Conservation (phyloP, 2,888 invertebrate genomes). For the Lasioglossum figueresi region DNA sequence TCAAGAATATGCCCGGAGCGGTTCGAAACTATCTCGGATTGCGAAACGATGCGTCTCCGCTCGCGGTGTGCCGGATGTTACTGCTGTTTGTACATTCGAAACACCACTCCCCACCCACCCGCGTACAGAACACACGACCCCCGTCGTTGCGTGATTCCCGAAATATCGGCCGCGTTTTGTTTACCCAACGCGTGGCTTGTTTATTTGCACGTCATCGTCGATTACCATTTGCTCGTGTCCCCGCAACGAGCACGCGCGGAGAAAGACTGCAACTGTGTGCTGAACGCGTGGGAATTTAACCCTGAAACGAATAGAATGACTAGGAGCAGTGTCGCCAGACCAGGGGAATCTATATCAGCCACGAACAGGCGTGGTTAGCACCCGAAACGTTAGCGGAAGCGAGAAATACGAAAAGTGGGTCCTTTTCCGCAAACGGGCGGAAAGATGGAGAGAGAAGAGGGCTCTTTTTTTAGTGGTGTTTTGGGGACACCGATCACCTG, state of each 20-base stretch:
- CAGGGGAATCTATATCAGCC: too few relatives aligned
- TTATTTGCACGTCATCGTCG: background rate
- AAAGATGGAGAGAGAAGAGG: too few relatives aligned
- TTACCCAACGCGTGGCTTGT: background rate
- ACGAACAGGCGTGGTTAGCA: too few relatives aligned
- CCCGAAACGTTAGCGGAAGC: too few relatives aligned
- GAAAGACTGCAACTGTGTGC: background rate
- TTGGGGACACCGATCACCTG: too few relatives aligned
- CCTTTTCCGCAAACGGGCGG: too few relatives aligned
- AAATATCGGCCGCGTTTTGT: background rate
- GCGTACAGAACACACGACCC: background rate
- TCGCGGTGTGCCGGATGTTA: constrained; percentile 22
- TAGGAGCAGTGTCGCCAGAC: too few relatives aligned
- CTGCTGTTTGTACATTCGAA: background rate
- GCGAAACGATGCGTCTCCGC: constrained; percentile 49
- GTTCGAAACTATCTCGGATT: constrained; percentile 31
- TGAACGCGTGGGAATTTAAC: too few relatives aligned
- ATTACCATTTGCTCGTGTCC: background rate
- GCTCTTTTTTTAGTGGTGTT: too few relatives aligned
- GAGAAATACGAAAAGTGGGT: too few relatives aligned
- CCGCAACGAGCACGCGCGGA: background rate
- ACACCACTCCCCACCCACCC: background rate
- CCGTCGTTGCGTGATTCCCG: background rate
- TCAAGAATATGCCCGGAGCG: constrained; percentile 26
- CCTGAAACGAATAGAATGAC: too few relatives aligned